Conservation (phyloP, 2,797 vertebrate species). For the Tympanoctomys barrerae region DNA sequence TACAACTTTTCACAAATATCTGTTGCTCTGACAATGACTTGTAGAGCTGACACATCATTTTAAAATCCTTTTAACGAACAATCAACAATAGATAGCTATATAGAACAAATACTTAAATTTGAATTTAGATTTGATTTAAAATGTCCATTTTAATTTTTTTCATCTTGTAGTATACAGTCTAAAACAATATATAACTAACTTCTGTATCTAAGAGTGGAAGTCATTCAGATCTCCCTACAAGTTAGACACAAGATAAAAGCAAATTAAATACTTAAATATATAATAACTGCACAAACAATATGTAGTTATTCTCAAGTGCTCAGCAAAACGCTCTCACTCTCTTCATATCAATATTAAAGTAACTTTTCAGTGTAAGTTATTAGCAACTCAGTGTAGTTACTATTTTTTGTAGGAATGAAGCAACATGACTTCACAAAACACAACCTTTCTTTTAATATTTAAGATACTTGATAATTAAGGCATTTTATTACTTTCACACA, state of each 20-base stretch:
- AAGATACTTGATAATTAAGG: constrained; percentile 65
- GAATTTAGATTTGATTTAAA: constrained; percentile 15
- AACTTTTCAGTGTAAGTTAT: background rate
- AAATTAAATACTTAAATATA: background rate
- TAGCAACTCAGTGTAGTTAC: background rate
- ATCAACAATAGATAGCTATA: background rate
- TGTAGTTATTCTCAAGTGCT: background rate
- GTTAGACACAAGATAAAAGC: background rate
- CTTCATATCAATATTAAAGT: constrained; percentile 47
- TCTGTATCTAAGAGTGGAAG: background rate
- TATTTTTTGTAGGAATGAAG: background rate
- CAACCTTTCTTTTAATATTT: constrained; percentile 70
- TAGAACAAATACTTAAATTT: background rate
- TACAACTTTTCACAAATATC: background rate
- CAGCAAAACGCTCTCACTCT: background rate
- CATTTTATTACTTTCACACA: constrained; percentile 40
- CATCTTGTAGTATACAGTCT: background rate
- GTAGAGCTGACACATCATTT: background rate
- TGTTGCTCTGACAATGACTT: background rate
- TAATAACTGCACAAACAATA: background rate
- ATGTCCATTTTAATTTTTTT: constrained; percentile 3
- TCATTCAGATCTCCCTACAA: background rate
- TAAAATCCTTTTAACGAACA: background rate
- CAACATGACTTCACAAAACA: constrained; percentile 2
- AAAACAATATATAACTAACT: background rate